Percentiles rank a stretch among this genome's conserved stretches.
Conservation (phyloP, 2,797 vertebrate species). For the Smutsia temminckii region DNA sequence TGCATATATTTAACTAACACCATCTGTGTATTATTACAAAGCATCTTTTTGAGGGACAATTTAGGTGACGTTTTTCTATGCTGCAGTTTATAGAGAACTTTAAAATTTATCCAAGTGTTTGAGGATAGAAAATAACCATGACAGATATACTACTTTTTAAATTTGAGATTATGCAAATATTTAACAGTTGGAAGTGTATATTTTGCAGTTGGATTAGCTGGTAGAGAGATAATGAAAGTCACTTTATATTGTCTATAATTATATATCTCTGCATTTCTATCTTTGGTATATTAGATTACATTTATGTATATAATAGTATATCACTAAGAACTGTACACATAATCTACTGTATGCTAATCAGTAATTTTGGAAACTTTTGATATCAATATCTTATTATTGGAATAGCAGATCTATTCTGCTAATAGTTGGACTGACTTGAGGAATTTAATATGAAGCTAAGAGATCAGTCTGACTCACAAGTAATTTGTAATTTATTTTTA, state of each 20-base stretch:
- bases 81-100: neutral
- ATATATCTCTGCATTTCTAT: neutral
- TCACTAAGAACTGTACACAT: neutral
- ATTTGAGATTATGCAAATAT: neutral
- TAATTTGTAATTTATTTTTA: neutral
- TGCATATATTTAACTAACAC: neutral
- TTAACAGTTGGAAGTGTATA: neutral
- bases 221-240: neutral
- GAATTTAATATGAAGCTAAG: neutral
- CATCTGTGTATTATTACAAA: neutral
- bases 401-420: neutral
- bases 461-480: neutral
- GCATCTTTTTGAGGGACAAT: neutral
- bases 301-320: neutral
- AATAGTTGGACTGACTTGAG: neutral
- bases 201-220: neutral
- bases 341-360: neutral
- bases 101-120: neutral
- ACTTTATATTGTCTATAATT: neutral
- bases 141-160: neutral
- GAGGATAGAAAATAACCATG: neutral
- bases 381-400: neutral
- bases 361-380: neutral
- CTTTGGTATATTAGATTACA: neutral
- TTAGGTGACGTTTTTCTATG: neutral